Evolutionary conservation across 2,888 invertebrate genomes (phyloP), one percentile per base, ranked within the genome.

Genomic region (Ectemnius cavifrons): DNA sequence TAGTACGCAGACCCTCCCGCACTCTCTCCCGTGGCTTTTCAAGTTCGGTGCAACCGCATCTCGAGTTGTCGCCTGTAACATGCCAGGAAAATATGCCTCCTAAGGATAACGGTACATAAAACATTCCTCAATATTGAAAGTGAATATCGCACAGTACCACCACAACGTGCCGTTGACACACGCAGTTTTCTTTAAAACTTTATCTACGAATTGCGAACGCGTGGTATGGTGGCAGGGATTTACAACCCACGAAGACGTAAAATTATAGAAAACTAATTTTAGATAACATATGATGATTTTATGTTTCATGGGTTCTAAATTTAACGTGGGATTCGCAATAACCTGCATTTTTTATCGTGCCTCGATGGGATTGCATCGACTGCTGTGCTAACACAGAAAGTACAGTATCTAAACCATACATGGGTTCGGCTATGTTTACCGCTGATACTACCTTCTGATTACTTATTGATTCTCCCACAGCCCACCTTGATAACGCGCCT

Each of bases 361-460:
- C 4, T 14, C 18, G 60, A 69, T 68, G 60, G 47, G 59, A 49
- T 67, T 72, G 62, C 69, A 71, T 58, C 37, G 73, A 72, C 56
- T 71, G 63, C 49, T 69, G 70, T 59, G 72, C 70, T 77, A 79
- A 80, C 70, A 73, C 62, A 46, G 20, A 59, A 60, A 62, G 56
- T 60, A 59, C 16, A 81, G 67, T 87, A 88, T 88, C 87, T 88
- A 86, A 87, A 75, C 75, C 81, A 87, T 85, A 89, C 88, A 89
- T 85, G 82, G 89, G 88, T 86, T 87, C 85, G 89, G 85, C 85
- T 78, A 78, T 84, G 76, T 86, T 87, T 87, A 77, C 23, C 14
- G 20, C 23, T 68, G 79, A 79, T 83, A 81, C 46, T 60, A 66
- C 37, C 27, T 73, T 71, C 62, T 23, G 69, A 67, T 81, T 72